phyloP scores from a whole-genome alignment of 2,797 vertebrate genomes.

The Pitangus sulphuratus region DNA sequence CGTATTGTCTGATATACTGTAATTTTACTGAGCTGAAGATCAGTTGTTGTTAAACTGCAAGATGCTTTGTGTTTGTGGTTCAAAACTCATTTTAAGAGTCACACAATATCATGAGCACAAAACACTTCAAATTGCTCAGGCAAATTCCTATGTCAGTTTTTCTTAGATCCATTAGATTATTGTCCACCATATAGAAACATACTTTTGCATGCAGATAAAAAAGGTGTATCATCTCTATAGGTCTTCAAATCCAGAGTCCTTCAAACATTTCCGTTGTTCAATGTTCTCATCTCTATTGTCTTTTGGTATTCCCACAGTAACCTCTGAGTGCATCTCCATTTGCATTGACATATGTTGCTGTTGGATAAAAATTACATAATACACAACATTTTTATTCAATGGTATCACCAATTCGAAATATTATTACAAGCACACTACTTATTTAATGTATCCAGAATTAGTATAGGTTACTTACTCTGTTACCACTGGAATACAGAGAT shows the following conservation, averaged over 20 bases:
- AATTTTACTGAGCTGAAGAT: not conserved
- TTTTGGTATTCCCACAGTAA: not conserved
- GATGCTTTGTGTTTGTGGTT: not conserved
- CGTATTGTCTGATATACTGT: not conserved
- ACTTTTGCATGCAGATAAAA: not conserved
- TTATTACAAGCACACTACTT: not conserved
- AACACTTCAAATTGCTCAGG: not conserved
- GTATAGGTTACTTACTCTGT: not conserved
- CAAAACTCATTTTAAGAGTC: not conserved
- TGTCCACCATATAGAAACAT: not conserved
- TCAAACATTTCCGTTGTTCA: not conserved
- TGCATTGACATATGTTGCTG: not conserved
- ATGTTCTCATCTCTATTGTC: not conserved
- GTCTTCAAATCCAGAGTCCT: not conserved
- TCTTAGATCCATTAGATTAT: not conserved
- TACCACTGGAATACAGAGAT: not conserved
- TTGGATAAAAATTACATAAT: not conserved
- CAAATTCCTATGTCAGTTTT: not conserved
- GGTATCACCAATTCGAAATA: not conserved
- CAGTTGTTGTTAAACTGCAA: not conserved
- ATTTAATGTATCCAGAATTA: not conserved
- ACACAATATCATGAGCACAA: not conserved
- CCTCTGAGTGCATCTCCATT: not conserved
- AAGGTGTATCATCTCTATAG: not conserved
- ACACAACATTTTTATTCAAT: not conserved